These are phyloP conservation scores for Hormaphis cornu DNA, from an alignment of 1,140 invertebrate genomes.

Conservation along the genomic window DNA sequence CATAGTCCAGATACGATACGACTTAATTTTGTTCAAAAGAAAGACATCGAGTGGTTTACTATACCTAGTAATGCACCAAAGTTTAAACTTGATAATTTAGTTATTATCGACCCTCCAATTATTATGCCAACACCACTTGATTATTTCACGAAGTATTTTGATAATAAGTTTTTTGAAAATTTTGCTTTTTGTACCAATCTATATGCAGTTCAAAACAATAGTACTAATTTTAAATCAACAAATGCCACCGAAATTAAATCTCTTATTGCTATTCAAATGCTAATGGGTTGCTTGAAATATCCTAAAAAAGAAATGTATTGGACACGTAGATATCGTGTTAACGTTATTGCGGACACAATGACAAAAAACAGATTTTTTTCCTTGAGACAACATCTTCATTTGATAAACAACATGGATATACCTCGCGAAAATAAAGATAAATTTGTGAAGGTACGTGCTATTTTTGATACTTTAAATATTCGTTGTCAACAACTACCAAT, in stretches of 20 bases:
- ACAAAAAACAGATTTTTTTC: not conserved
- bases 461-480: not conserved
- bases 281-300: not conserved
- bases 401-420: not conserved
- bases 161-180: not conserved
- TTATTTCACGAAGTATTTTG: not conserved
- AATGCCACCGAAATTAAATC: not conserved
- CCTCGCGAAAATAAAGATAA: not conserved
- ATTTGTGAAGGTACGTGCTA: not conserved
- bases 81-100: not conserved
- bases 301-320: constrained; percentile 28
- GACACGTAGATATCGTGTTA: constrained; percentile 4
- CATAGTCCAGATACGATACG: not conserved
- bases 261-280: not conserved
- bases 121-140: not conserved
- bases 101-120: not conserved
- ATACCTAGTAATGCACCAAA: not conserved
- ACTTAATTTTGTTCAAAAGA: not conserved
- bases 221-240: not conserved
- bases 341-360: not conserved
- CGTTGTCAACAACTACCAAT: not conserved
- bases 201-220: not conserved
- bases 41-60: not conserved
- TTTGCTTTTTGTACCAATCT: not conserved
- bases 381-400: not conserved